Percentiles rank a stretch among this genome's conserved stretches.
These are phyloP conservation scores for Nephrotoma appendiculata DNA, from an alignment of 2,888 invertebrate genomes.

Conservation along the genomic window DNA sequence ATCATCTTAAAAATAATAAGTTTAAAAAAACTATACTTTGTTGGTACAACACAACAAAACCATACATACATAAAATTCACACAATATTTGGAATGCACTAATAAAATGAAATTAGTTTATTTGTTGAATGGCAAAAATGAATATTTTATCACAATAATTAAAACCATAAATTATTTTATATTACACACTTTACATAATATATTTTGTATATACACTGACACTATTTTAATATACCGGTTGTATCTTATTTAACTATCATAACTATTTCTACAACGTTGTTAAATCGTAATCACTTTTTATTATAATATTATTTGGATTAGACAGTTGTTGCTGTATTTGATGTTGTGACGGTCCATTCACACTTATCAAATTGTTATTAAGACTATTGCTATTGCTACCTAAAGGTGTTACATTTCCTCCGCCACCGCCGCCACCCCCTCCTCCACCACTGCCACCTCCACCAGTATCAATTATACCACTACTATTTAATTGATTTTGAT, in stretches of 20 bases:
- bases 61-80: neutral
- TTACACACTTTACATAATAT: neutral
- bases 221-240: neutral
- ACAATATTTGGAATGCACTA: neutral
- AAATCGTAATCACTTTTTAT: conserved; percentile 82
- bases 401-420: neutral
- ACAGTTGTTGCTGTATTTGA: conserved; percentile 40
- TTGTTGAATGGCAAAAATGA: neutral
- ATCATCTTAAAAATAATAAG: neutral
- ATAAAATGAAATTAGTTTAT: neutral
- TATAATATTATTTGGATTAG: conserved; percentile 24
- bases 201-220: neutral
- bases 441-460: conserved; percentile 2
- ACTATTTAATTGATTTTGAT: conserved; percentile 24
- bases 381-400: conserved; percentile 8
- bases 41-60: neutral
- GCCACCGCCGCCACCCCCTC: neutral
- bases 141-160: neutral
- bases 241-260: neutral
- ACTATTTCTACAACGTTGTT: conserved; percentile 49
- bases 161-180: neutral
- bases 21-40: neutral
- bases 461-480: neutral
- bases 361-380: conserved; percentile 8
- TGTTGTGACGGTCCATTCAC: conserved; percentile 14